These are phyloP conservation scores for Solenopsis invicta DNA, from an alignment of 1,140 invertebrate genomes.

Conservation along the genomic window DNA sequence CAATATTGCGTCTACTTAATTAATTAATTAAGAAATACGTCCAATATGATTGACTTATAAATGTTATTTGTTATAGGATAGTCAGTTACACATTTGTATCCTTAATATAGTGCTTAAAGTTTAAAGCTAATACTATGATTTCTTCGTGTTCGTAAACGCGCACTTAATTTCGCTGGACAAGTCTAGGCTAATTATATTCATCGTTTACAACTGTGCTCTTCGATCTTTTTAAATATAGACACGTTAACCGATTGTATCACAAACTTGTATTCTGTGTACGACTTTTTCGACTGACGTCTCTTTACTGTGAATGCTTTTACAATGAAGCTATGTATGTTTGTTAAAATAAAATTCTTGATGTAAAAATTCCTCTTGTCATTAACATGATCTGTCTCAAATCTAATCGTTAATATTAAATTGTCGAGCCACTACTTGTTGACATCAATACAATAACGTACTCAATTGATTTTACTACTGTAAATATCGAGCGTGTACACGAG, in stretches of 20 bases:
- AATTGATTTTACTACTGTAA: not conserved
- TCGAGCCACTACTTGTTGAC: too few relatives aligned
- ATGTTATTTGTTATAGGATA: constrained; percentile 4
- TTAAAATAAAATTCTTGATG: constrained; percentile 41
- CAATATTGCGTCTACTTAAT: constrained; percentile 36
- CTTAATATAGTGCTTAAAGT: not conserved
- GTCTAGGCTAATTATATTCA: not conserved
- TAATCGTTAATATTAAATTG: not conserved
- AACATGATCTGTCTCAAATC: not conserved
- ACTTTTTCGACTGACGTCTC: constrained; percentile 2
- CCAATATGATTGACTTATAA: constrained; percentile 16
- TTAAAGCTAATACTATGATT: not conserved
- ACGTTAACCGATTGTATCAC: not conserved
- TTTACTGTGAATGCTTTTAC: constrained; percentile 32
- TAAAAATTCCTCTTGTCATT: constrained; percentile 14
- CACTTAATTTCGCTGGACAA: not conserved
- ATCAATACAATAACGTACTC: not conserved
- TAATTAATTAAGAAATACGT: constrained; percentile 20
- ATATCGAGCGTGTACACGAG: not conserved
- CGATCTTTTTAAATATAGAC: not conserved
- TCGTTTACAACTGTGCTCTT: not conserved
- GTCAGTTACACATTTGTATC: not conserved
- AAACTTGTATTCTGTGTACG: not conserved
- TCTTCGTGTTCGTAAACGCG: not conserved
- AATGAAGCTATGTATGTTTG: constrained; percentile 29